phyloP scores from a whole-genome alignment of 2,797 vertebrate genomes.

The Paramormyrops hopkinsi region DNA sequence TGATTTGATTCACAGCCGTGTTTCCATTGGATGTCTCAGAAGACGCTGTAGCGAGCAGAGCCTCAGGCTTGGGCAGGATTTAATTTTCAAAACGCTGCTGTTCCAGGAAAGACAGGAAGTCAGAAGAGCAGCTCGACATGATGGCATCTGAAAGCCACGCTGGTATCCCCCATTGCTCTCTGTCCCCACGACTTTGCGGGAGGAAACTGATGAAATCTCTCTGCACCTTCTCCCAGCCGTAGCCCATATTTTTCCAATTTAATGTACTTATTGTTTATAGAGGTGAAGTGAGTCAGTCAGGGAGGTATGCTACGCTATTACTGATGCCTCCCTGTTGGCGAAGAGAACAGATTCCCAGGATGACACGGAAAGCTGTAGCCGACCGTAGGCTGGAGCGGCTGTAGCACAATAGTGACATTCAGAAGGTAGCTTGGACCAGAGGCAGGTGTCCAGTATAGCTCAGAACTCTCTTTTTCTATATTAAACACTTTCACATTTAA shows the following conservation, averaged over 20 bases:
- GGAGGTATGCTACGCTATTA: neutral
- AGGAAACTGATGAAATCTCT: conserved; percentile 5
- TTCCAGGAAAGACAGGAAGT: conserved; percentile 43
- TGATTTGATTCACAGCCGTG: conserved; percentile 52
- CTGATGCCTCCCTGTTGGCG: neutral
- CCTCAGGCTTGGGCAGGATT: conserved; percentile 30
- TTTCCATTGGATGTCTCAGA: conserved; percentile 44
- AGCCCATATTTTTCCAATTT: conserved; percentile 18
- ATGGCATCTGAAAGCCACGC: neutral
- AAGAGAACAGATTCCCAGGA: neutral
- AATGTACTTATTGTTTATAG: conserved; percentile 16
- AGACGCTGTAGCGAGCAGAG: conserved; percentile 31
- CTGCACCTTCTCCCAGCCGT: neutral
- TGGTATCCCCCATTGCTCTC: neutral
- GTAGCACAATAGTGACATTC: neutral
- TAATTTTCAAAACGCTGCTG: conserved; percentile 42
- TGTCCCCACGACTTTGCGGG: neutral
- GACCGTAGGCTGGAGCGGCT: neutral
- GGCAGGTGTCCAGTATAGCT: neutral
- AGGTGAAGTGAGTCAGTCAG: conserved; percentile 12
- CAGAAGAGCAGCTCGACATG: neutral
- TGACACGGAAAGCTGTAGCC: neutral
- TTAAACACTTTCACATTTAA: conserved; percentile 3
- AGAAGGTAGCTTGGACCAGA: neutral
- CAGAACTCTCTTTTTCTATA: neutral